Base-by-base conservation (phyloP, 2,888 invertebrate genomes). In the Nysson spinosus region DNA sequence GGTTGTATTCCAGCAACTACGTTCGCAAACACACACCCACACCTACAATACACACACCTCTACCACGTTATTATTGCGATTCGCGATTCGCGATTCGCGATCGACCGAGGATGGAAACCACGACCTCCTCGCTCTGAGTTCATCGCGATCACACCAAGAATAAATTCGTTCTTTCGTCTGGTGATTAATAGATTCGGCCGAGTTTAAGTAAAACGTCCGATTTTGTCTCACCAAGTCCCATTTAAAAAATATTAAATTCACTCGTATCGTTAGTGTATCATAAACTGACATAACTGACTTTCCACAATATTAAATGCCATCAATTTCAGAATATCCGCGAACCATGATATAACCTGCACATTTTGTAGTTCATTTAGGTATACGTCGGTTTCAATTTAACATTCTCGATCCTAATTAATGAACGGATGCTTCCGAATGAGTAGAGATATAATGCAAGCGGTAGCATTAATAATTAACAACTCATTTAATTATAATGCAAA, bases 11-110 rank as follows among this genome's bases (percentile, higher is more conserved):
- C 20, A 42, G n/a, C n/a, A 47, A 47, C 19, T 22, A 47, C 42
- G 17, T 12, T 16, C 26, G 24, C 44, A 24, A 35, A n/a, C n/a
- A n/a, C n/a, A n/a, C n/a, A n/a, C 26, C 28, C 40, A 35, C 24
- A 40, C 46, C 19, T 34, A 22, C 1, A 35, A 57, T n/a, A n/a
- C 32, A n/a, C n/a, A 16, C n/a, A n/a, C 34, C 4, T 34, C 6
- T 32, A 28, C 34, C 19, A 12, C 47, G 42, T 47, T 47, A 44
- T 49, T 57, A 61, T 42, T 40, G 19, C 6, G 28, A 47, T 35
- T 49, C 28, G 11, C 26, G 28, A 46, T 40, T 19, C 6, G 9
- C 4, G n/a, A n/a, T n/a, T n/a, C n/a, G n/a, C n/a, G n/a, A n/a
- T n/a, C 9, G 46, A 39, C 26, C 20, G 34, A 40, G 39, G 26